These are phyloP conservation scores for Hydrotaea diabolus DNA, from an alignment of 2,888 invertebrate species.

Conservation along the genomic window DNA sequence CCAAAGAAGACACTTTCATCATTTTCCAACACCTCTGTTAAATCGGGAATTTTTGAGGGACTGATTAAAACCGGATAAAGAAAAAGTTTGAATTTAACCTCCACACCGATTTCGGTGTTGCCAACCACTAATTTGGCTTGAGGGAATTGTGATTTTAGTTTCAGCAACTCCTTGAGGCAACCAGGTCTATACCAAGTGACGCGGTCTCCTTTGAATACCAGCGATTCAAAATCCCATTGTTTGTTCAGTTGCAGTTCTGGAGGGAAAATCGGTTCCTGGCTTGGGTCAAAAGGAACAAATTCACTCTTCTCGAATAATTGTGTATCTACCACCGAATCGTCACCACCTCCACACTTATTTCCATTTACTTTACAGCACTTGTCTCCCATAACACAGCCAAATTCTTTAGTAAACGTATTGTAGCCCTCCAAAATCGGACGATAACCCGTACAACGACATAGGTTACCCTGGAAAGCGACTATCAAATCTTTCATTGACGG, in stretches of 20 bases:
- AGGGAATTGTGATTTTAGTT: conserved; percentile 85
- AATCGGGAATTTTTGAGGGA: conserved; percentile 86
- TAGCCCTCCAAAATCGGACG: conserved; percentile 95
- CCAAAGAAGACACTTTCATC: conserved; percentile 87
- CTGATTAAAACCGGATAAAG: conserved; percentile 90
- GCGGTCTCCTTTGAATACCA: conserved; percentile 84
- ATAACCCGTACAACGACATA: conserved; percentile 97
- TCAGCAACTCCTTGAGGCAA: conserved; percentile 84
- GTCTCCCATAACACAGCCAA: conserved; percentile 84
- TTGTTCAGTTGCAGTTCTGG: conserved; percentile 88
- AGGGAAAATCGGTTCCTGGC: conserved; percentile 96
- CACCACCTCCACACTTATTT: conserved; percentile 60
- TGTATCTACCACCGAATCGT: conserved; percentile 73
- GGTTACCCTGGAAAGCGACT: conserved; percentile 89
- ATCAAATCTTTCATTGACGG: conserved; percentile 90
- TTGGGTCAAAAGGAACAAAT: conserved; percentile 88
- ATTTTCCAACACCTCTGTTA: conserved; percentile 83
- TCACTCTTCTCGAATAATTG: conserved; percentile 83
- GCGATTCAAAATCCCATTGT: conserved; percentile 83
- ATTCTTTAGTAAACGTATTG: conserved; percentile 90
- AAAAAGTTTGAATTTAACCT: conserved; percentile 92
- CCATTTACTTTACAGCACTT: conserved; percentile 84
- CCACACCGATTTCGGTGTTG: conserved; percentile 95
- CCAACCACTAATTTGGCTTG: conserved; percentile 92
- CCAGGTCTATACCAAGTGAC: conserved; percentile 90